Base-by-base conservation (phyloP, 2,888 invertebrate species). In the Petrolisthes manimaculis region DNA sequence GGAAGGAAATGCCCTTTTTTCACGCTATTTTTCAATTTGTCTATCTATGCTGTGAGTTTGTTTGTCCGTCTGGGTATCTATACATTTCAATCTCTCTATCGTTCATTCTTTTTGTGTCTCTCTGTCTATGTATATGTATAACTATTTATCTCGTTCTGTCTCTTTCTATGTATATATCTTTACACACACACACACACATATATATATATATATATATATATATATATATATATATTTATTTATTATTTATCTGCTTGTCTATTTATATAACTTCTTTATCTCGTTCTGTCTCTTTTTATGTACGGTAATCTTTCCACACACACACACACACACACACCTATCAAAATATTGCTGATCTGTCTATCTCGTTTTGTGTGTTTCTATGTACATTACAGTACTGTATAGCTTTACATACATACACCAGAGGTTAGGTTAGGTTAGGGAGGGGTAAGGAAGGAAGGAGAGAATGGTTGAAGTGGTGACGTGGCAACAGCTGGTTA, bases 251-350 rank as follows among this genome's bases (percentile, higher is more conserved):
- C 71, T 83, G 71, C 51, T 55, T 83, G 69, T 86, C 71, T 86
- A 82, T 86, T 74, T 83, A 54, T 83, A 74, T 86, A 74, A 69
- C 82, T 86, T 86, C 82, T 82, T 54, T 82, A 82, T 82, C 71
- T 53, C 14, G 51, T 74, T 83, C 71, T 83, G 83, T 82, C 71
- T 53, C 14, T 61, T 74, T 83, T 55, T 83, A 83, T 86, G 71
- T 83, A 69, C 37, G 53, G 67, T 69, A 69, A 69, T 83, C 67
- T 83, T 51, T 83, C 37, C 69, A 69, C 37, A 69, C 69, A 83
- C 69, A 83, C 77, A 69, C 69, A 83, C 37, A 69, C 24, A 83
- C 54, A 4, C 21, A 83, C 21, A 37, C 24, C 12, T 69, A 69
- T 69, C 37, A 69, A 69, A 24, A 69, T 83, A 83, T 24, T n/a